Evolutionary conservation across 2,113 vertebrate species (phyloP).

Genomic region (Erpornis zantholeuca): DNA sequence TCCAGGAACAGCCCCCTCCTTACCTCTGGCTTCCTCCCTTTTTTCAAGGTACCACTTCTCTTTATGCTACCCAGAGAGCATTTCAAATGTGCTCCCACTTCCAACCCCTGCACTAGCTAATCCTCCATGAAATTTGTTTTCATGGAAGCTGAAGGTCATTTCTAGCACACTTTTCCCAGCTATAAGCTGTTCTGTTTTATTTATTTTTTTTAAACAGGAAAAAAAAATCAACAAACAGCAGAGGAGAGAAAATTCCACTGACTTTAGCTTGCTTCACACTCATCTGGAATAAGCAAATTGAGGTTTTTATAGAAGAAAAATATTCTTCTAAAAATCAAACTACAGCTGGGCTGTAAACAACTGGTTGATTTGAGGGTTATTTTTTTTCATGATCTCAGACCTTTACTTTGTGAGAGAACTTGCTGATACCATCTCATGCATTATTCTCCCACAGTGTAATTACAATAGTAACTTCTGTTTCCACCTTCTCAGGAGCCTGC

Average conservation of each 20-base stretch:
- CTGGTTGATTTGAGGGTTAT: not conserved
- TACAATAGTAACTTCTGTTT: not conserved
- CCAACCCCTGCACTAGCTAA: not conserved
- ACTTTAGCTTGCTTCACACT: not conserved
- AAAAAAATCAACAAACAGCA: not conserved
- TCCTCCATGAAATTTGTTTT: constrained; percentile 36
- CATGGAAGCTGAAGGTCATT: constrained; percentile 30
- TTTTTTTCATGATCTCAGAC: not conserved
- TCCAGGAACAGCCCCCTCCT: not conserved
- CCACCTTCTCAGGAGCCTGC: not conserved
- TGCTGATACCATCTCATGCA: not conserved
- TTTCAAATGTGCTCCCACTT: not conserved
- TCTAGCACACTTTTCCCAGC: not conserved
- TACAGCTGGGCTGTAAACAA: not conserved
- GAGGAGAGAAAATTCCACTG: not conserved
- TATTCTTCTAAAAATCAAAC: not conserved
- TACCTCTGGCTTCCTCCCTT: not conserved
- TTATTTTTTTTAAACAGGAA: not conserved
- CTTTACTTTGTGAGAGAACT: not conserved
- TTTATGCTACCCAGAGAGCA: not conserved
- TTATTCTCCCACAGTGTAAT: not conserved
- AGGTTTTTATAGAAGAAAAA: not conserved
- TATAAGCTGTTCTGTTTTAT: not conserved
- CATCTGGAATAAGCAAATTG: not conserved
- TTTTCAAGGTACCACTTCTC: not conserved